These are phyloP conservation scores for Scylla paramamosain DNA, from an alignment of 1,140 invertebrate genomes.

Conservation along the genomic window DNA sequence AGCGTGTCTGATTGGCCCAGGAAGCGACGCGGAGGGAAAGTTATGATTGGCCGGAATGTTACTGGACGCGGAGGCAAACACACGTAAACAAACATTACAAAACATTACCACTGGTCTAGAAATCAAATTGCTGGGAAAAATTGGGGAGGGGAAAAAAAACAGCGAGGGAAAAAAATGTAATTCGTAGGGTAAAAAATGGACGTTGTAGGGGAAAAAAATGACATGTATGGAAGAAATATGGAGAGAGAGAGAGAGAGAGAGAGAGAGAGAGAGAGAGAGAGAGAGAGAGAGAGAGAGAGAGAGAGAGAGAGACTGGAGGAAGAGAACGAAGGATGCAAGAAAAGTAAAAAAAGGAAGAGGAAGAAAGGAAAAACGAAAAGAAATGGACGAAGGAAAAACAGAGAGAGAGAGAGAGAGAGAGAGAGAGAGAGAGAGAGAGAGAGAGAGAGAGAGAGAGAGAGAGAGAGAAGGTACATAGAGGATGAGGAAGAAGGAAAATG, in stretches of 20 bases:
- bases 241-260: constrained; percentile 18
- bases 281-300: background rate
- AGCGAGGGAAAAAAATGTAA: background rate
- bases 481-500: background rate
- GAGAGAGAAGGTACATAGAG: background rate
- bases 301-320: too few relatives aligned
- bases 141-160: background rate
- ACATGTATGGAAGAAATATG: too few relatives aligned
- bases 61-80: too few relatives aligned
- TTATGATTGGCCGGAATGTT: too few relatives aligned
- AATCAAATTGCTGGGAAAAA: too few relatives aligned
- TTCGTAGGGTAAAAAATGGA: background rate
- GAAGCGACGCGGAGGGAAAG: too few relatives aligned
- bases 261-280: background rate
- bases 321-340: background rate
- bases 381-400: background rate
- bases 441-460: background rate
- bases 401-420: background rate
- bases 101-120: too few relatives aligned
- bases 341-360: background rate
- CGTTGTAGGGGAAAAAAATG: background rate
- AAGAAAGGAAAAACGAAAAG: too few relatives aligned
- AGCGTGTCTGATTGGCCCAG: too few relatives aligned
- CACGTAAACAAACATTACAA: too few relatives aligned
- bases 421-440: too few relatives aligned